Percentiles rank a stretch among this genome's conserved stretches.
These are phyloP conservation scores for Serinus canaria DNA, from an alignment of 2,113 vertebrate genomes.

Conservation along the genomic window DNA sequence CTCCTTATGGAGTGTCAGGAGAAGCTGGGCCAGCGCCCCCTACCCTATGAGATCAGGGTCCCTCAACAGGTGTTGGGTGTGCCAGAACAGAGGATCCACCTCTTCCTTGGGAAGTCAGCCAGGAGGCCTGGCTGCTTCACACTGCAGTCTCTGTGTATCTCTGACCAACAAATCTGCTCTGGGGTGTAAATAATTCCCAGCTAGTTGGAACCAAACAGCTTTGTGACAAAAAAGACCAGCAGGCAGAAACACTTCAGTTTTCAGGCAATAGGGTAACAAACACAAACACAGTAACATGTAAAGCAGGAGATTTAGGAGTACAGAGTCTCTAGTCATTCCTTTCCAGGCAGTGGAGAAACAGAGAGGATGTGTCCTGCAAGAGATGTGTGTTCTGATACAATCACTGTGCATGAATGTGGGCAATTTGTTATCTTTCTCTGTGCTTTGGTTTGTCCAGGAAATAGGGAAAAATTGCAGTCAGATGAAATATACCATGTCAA, in stretches of 20 bases:
- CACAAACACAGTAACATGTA: neutral
- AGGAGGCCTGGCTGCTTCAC: neutral
- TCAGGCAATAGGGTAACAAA: neutral
- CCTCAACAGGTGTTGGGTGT: conserved; percentile 36
- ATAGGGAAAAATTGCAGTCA: conserved; percentile 13
- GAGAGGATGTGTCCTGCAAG: neutral
- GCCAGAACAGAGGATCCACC: neutral
- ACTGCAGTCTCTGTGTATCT: neutral
- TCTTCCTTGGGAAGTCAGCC: conserved; percentile 16
- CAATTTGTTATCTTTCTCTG: conserved; percentile 26
- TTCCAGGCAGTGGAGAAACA: neutral
- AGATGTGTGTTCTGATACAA: neutral
- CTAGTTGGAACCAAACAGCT: neutral
- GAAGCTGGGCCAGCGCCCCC: neutral
- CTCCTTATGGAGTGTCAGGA: neutral
- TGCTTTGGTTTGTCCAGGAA: conserved; percentile 50
- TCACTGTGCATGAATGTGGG: neutral
- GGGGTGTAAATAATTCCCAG: neutral
- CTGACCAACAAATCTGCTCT: neutral
- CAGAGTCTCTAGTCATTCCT: neutral
- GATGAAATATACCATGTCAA: conserved; percentile 48
- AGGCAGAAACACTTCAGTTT: neutral
- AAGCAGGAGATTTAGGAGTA: neutral
- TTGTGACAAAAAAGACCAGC: neutral
- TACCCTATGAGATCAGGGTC: neutral